These are phyloP conservation scores for Periplaneta americana DNA, from an alignment of 1,140 invertebrate genomes.

Conservation along the genomic window DNA sequence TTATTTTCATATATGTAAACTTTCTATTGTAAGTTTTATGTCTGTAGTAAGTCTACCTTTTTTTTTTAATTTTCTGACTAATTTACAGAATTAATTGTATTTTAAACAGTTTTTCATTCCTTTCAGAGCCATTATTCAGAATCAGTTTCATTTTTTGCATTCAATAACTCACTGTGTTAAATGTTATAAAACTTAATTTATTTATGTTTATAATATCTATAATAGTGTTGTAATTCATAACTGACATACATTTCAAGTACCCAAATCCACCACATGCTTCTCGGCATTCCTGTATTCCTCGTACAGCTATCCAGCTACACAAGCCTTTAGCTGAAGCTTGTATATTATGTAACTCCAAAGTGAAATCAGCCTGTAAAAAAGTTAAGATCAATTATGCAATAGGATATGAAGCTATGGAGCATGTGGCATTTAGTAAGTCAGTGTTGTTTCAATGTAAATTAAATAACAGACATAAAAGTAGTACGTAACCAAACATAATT, in stretches of 20 bases:
- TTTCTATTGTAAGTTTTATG: too few relatives aligned
- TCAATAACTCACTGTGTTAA: too few relatives aligned
- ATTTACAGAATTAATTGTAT: too few relatives aligned
- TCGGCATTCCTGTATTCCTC: conserved; percentile 76
- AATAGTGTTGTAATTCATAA: not conserved
- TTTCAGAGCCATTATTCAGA: too few relatives aligned
- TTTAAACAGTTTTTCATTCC: too few relatives aligned
- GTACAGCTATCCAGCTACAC: conserved; percentile 66
- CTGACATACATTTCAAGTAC: conserved; percentile 49
- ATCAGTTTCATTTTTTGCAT: too few relatives aligned
- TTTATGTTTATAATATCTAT: not conserved
- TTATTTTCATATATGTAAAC: too few relatives aligned
- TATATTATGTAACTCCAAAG: conserved; percentile 64
- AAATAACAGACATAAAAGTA: too few relatives aligned
- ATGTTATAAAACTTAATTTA: not conserved
- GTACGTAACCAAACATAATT: too few relatives aligned
- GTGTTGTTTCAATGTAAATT: not conserved
- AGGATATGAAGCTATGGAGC: not conserved
- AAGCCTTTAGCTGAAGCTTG: conserved; percentile 76
- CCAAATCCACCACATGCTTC: conserved; percentile 80
- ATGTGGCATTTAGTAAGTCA: not conserved
- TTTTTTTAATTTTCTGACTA: too few relatives aligned
- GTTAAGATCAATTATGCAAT: not conserved
- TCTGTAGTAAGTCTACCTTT: too few relatives aligned
- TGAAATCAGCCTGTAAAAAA: not conserved